Evolutionary conservation across 2,888 invertebrate genomes (phyloP).

Genomic region (Ganaspis brasiliensis): DNA sequence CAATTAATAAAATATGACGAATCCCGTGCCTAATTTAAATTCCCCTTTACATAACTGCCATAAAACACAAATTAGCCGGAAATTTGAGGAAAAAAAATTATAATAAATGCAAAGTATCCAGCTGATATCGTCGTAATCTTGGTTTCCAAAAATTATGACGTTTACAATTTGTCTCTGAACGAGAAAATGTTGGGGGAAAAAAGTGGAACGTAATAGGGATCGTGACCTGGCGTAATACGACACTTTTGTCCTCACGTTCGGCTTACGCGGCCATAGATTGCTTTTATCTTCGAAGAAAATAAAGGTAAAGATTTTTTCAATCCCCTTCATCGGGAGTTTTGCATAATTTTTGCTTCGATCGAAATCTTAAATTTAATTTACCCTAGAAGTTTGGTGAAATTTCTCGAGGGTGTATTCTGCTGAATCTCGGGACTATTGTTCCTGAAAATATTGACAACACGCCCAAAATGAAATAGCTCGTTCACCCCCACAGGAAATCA

Average conservation of each 20-base stretch:
- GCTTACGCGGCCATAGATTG: constrained; percentile 18
- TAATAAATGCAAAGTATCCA: background rate
- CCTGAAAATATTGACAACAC: too few relatives aligned
- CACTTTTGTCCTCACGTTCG: constrained; percentile 51
- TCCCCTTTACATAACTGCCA: constrained; percentile 20
- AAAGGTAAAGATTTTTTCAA: background rate
- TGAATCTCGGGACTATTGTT: too few relatives aligned
- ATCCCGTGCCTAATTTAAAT: constrained; percentile 42
- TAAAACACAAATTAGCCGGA: background rate
- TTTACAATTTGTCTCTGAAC: constrained; percentile 67
- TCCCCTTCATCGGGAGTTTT: too few relatives aligned
- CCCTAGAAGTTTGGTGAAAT: too few relatives aligned
- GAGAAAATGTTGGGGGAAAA: constrained; percentile 52
- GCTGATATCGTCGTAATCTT: too few relatives aligned
- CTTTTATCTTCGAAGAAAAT: constrained; percentile 31
- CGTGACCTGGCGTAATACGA: constrained; percentile 71
- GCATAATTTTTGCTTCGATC: too few relatives aligned
- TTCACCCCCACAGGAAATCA: too few relatives aligned
- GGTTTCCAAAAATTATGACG: constrained; percentile 45
- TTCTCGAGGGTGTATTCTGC: too few relatives aligned
- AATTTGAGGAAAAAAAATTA: too few relatives aligned
- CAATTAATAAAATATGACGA: constrained; percentile 19
- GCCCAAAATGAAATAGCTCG: too few relatives aligned
- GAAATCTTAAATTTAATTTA: too few relatives aligned
- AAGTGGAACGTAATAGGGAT: constrained; percentile 66